Conservation (phyloP, 1,140 invertebrate genomes). For the Chlorops oryzae region DNA sequence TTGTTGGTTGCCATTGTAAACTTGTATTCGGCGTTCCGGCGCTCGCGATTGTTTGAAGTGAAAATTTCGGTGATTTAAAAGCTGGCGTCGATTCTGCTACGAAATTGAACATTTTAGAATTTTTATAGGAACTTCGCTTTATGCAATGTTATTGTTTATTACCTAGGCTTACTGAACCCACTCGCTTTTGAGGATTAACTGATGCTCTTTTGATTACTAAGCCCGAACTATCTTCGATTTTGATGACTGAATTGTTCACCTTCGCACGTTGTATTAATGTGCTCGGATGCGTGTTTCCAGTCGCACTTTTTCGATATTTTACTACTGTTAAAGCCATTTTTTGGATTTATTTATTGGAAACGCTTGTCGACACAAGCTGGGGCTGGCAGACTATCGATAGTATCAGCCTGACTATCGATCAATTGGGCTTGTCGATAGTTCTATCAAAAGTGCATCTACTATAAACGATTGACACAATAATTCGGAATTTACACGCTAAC, state of each 20-base stretch:
- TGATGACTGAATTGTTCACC: constrained; percentile 5
- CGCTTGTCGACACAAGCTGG: too few relatives aligned
- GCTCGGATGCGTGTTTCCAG: too few relatives aligned
- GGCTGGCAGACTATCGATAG: too few relatives aligned
- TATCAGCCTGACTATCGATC: too few relatives aligned
- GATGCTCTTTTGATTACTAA: constrained; percentile 29
- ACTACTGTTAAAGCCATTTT: constrained; percentile 38
- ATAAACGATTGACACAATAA: too few relatives aligned
- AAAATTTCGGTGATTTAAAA: constrained; percentile 30
- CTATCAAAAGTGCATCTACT: too few relatives aligned
- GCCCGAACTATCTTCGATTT: constrained; percentile 17
- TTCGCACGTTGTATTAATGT: too few relatives aligned
- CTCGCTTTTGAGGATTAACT: background rate
- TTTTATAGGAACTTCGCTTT: background rate
- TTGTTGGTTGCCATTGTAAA: constrained; percentile 16
- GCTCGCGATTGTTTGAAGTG: constrained; percentile 17
- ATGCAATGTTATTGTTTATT: background rate
- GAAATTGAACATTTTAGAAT: background rate
- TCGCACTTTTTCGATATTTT: constrained; percentile 25
- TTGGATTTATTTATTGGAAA: background rate
- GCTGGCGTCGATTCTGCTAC: constrained; percentile 2
- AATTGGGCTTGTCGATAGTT: too few relatives aligned
- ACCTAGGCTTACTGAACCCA: constrained; percentile 6
- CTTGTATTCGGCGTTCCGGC: constrained; percentile 14
- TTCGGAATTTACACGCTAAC: too few relatives aligned